Evolutionary conservation across 1,140 invertebrate genomes (phyloP).

Genomic region (Popillia japonica): DNA sequence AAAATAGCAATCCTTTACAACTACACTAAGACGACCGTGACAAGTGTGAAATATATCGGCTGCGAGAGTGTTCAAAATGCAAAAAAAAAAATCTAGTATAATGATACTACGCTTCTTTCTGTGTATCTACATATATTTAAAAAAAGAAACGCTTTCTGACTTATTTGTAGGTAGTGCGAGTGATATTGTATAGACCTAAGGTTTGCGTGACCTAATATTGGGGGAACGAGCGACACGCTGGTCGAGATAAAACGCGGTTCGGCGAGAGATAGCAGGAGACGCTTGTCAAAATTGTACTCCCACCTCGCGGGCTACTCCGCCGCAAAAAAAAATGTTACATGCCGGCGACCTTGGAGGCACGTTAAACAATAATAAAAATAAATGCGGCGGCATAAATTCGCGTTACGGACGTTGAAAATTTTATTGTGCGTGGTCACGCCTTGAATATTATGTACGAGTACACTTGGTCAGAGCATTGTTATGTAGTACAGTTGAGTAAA

Average conservation of each 20-base stretch:
- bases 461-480: background rate
- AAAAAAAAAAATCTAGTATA: background rate
- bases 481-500: background rate
- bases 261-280: background rate
- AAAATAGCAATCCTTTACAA: too few relatives aligned
- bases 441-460: constrained; percentile 13
- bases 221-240: background rate
- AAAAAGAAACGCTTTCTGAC: background rate
- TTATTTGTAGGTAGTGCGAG: too few relatives aligned
- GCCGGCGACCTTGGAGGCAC: constrained; percentile 5
- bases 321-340: constrained; percentile 20
- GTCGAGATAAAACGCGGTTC: background rate
- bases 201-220: background rate
- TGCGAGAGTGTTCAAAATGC: background rate
- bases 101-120: too few relatives aligned
- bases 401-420: constrained; percentile 2
- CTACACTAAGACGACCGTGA: background rate
- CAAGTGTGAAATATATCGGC: background rate
- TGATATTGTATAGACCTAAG: background rate
- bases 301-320: background rate
- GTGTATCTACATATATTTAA: background rate
- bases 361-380: constrained; percentile 36
- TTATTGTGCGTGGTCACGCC: constrained; percentile 25
- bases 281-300: constrained; percentile 10
- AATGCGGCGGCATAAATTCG: constrained; percentile 26